Evolutionary conservation across 2,797 vertebrate genomes (phyloP).

Genomic region (Eidolon dupreanum): DNA sequence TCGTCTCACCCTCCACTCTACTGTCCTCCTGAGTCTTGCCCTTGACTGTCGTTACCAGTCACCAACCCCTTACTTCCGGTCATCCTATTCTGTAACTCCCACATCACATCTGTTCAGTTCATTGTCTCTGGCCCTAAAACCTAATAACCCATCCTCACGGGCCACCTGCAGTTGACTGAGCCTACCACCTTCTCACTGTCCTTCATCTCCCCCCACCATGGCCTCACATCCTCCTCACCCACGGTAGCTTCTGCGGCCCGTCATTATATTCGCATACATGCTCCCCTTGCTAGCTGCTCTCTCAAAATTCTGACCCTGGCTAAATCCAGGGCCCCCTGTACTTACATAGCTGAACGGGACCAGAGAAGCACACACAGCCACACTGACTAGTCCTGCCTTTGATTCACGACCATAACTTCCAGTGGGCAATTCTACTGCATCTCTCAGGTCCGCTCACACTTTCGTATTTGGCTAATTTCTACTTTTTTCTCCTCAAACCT

Average conservation of each 20-base stretch:
- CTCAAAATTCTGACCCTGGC: background rate
- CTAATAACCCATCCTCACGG: background rate
- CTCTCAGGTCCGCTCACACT: background rate
- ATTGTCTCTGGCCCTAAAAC: background rate
- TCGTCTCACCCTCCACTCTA: background rate
- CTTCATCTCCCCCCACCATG: background rate
- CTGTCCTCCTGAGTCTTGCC: background rate
- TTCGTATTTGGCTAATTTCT: background rate
- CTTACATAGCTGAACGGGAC: background rate
- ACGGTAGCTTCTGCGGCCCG: background rate
- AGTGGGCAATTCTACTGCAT: background rate
- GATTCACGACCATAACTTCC: background rate
- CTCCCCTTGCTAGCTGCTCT: background rate
- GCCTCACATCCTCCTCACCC: background rate
- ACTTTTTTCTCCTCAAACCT: background rate
- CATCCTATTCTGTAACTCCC: background rate
- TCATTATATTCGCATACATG: background rate
- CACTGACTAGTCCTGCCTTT: background rate
- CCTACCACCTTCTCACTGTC: background rate
- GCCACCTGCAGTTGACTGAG: background rate
- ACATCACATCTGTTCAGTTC: background rate
- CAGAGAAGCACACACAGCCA: background rate
- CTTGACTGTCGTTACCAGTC: background rate
- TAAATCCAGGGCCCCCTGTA: background rate
- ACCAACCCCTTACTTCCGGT: background rate